Base-by-base conservation (phyloP, 2,888 invertebrate species). In the Drosophila neotestacea region DNA sequence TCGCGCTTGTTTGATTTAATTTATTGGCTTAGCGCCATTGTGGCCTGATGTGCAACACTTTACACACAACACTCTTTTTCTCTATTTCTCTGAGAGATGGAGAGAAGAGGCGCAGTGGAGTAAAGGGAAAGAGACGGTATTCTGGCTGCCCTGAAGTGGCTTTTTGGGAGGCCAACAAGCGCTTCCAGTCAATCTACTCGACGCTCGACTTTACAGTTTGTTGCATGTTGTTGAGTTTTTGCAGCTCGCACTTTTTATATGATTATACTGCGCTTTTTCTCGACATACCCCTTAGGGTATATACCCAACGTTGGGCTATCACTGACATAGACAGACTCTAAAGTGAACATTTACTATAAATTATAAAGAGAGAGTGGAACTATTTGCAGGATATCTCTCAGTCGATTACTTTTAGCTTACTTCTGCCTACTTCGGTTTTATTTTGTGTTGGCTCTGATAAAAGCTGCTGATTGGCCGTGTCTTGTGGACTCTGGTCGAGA, bases 21-120 rank as follows among this genome's bases (percentile, higher is more conserved):
- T 88, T 88, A 88, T 88, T 88, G 90, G 90, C 88, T 88, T 88
- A 88, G 89, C 88, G 90, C 88, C 88, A 88, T 88, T 88, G 90
- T 81, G 88, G 88, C 90, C 90, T 83, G 85, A 80, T 83, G 90
- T 78, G 85, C 87, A 85, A 82, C 82, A 82, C 82, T 82, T 82
- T 82, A 73, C 84, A 80, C 84, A 77, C 77, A 76, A 69, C 74
- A 77, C 74, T 67, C 59, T 70, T 48, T 64, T 71, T 67, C 10
- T 4, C n/a, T 32, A 32, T 6, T n/a, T 9, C 11, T 1, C 48
- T 4, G 48, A 6, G 10, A 3, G n/a, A n/a, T n/a, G n/a, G n/a
- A n/a, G 28, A 6, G 1, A 4, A n/a, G 34, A 6, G 27, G n/a
- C n/a, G 13, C 16, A 5, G 27, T 27, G 30, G 30, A 9, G 27